Evolutionary conservation across 1,140 invertebrate genomes (phyloP).

Genomic region (Pogonognathellus flavescens): DNA sequence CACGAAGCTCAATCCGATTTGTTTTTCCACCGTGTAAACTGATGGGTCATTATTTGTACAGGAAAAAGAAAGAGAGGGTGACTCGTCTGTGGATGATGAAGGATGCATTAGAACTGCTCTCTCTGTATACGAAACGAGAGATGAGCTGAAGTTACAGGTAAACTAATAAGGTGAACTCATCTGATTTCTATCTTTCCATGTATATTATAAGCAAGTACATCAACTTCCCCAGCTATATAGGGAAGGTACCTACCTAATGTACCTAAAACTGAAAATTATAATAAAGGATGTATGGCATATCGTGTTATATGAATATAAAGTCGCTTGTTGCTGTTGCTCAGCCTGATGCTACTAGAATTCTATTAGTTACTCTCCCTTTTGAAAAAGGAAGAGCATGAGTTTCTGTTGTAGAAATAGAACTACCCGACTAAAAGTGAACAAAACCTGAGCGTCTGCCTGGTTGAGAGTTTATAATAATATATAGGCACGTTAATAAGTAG

Average conservation of each 20-base stretch:
- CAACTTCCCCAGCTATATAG: background rate
- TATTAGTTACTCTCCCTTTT: no score
- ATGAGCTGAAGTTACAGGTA: slow-evolving; percentile 28
- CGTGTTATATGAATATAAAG: no score
- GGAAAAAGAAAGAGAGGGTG: slow-evolving; percentile 27
- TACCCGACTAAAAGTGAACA: no score
- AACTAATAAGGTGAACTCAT: slow-evolving; percentile 45
- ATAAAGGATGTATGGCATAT: no score
- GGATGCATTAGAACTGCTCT: slow-evolving; percentile 3
- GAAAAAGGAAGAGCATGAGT: no score
- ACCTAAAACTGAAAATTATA: no score
- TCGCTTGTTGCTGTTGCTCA: no score
- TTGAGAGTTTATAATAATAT: background rate
- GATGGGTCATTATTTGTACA: slow-evolving; percentile 57
- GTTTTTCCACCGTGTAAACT: slow-evolving; percentile 58
- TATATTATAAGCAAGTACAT: background rate
- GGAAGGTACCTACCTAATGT: background rate
- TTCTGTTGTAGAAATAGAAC: no score
- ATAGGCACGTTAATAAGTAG: no score
- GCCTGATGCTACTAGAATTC: no score
- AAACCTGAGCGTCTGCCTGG: background rate
- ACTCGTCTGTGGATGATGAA: slow-evolving; percentile 16
- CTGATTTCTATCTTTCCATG: slow-evolving; percentile 17
- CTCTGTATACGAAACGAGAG: background rate
- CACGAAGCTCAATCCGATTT: slow-evolving; percentile 62